Conservation (phyloP, 64 coral and sea anemone genomes). For the Anthopleura sola region DNA sequence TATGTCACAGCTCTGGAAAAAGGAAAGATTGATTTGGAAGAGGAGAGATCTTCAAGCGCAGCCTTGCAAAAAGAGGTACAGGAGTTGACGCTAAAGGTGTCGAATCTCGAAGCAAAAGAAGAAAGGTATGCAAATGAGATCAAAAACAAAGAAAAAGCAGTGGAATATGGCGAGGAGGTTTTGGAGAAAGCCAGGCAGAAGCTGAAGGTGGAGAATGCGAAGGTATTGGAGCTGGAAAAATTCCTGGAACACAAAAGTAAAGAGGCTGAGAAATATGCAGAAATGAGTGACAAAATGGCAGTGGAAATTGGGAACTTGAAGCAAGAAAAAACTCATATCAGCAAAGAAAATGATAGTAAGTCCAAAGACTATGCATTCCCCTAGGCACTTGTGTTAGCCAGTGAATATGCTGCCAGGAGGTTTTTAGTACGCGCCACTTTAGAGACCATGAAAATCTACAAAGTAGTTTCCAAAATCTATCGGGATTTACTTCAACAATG, state of each 20-base stretch:
- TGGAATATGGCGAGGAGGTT: conserved; percentile 59
- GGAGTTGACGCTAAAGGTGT: conserved; percentile 44
- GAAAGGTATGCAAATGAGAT: conserved; percentile 59
- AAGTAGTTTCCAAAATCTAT: too few relatives aligned
- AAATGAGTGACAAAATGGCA: not conserved
- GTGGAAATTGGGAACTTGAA: conserved; percentile 22
- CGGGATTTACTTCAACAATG: too few relatives aligned
- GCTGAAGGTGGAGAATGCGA: conserved; percentile 13
- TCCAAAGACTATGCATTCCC: not conserved
- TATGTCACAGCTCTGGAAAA: conserved; percentile 54
- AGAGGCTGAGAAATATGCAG: conserved; percentile 21
- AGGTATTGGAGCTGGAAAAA: conserved; percentile 21
- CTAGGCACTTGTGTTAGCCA: too few relatives aligned
- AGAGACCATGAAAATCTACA: too few relatives aligned
- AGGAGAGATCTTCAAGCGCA: conserved; percentile 55
- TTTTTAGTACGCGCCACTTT: too few relatives aligned
- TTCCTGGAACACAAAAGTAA: not conserved
- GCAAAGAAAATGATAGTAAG: conserved; percentile 49
- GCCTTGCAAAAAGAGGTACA: conserved; percentile 63
- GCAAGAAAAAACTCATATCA: not conserved
- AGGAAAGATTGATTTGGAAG: conserved; percentile 46
- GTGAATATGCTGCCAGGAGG: too few relatives aligned
- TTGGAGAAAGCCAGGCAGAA: conserved; percentile 54
- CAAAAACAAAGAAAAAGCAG: conserved; percentile 53
- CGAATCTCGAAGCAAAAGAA: conserved; percentile 59